phyloP scores from a whole-genome alignment of 2,797 vertebrate genomes.

The Pipistrellus pipistrellus region DNA sequence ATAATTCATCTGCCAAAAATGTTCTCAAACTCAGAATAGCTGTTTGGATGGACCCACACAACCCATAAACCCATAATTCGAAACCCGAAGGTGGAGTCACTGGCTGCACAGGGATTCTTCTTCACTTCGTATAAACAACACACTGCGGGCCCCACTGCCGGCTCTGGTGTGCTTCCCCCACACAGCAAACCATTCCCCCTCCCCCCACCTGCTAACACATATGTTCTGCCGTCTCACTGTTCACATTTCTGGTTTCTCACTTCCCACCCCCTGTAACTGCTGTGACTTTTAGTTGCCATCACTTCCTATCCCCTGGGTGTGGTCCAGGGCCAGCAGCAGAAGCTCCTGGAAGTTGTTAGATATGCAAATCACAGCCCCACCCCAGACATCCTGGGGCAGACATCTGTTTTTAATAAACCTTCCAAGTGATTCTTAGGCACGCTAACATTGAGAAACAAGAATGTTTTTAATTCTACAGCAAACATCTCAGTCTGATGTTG shows the following conservation, averaged over 20 bases:
- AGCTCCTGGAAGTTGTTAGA: not conserved
- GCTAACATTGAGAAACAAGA: too few relatives aligned
- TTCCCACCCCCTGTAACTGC: not conserved
- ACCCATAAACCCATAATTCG: not conserved
- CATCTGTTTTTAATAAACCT: not conserved
- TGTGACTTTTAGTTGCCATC: not conserved
- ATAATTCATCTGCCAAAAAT: slow-evolving; percentile 58
- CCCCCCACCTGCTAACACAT: not conserved
- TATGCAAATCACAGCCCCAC: not conserved
- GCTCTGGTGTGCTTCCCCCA: not conserved
- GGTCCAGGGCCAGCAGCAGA: not conserved
- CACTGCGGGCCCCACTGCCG: not conserved
- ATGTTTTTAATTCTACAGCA: accelerated
- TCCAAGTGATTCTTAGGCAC: not conserved
- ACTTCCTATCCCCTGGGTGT: not conserved
- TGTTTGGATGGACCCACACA: not conserved
- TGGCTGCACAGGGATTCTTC: not conserved
- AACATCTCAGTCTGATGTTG: not conserved
- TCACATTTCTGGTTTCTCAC: not conserved
- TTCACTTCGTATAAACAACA: not conserved
- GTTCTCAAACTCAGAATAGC: slow-evolving; percentile 42
- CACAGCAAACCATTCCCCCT: not conserved
- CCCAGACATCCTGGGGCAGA: not conserved
- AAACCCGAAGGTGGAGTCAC: not conserved
- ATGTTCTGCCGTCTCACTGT: not conserved